Evolutionary conservation across 1,140 invertebrate species (phyloP).

Genomic region (Caenorhabditis remanei): DNA sequence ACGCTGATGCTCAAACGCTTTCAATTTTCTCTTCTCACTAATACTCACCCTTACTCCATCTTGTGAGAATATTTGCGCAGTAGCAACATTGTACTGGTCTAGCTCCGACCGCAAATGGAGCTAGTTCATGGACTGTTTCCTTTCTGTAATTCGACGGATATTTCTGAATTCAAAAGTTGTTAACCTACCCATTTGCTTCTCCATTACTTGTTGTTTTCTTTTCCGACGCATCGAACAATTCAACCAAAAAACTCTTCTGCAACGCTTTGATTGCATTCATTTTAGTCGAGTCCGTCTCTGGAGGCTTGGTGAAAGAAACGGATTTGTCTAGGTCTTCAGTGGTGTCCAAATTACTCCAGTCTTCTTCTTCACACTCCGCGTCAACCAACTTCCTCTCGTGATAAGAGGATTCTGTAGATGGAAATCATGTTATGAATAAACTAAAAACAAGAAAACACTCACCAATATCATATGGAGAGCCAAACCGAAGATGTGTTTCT

Average conservation of each 20-base stretch:
- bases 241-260: slow-evolving; percentile 11
- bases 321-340: not conserved
- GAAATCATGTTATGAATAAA: not conserved
- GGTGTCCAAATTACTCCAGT: not conserved
- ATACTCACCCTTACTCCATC: slow-evolving; percentile 29
- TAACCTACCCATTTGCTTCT: slow-evolving; percentile 7
- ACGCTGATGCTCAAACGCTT: not conserved
- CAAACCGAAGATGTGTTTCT: not conserved
- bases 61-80: slow-evolving; percentile 32
- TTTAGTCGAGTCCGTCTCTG: not conserved
- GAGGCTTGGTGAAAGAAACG: too few relatives aligned
- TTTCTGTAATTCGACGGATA: not conserved
- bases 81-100: slow-evolving; percentile 3
- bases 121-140: slow-evolving; percentile 11
- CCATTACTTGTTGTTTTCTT: not conserved
- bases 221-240: slow-evolving; percentile 6
- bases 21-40: not conserved
- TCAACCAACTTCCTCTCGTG: slow-evolving; percentile 28
- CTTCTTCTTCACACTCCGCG: slow-evolving; percentile 3
- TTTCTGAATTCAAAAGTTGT: not conserved
- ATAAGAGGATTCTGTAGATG: not conserved
- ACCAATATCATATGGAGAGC: slow-evolving; percentile 40
- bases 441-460: not conserved
- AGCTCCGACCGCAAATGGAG: slow-evolving; percentile 1
- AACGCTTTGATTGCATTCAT: not conserved